Evolutionary conservation across 1,140 invertebrate genomes (phyloP).

Genomic region (Brachionus paranguensis): DNA sequence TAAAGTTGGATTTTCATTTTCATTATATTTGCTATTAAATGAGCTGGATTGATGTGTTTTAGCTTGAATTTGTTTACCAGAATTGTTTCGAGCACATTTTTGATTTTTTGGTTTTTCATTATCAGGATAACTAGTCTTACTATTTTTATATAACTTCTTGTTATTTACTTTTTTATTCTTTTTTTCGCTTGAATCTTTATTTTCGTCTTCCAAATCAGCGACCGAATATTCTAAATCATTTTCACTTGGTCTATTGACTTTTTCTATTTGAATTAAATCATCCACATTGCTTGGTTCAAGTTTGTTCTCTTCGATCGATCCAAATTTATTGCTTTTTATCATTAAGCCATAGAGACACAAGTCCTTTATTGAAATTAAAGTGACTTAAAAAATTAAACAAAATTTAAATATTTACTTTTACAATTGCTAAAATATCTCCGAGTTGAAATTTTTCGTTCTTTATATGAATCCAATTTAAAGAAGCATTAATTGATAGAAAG

Average conservation of each 20-base stretch:
- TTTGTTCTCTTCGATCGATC: neutral
- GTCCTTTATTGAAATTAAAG: neutral
- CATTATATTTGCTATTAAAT: neutral
- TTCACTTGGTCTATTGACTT: neutral
- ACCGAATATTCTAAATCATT: neutral
- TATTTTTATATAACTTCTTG: neutral
- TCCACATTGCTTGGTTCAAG: slow-evolving; percentile 11
- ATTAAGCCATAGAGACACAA: neutral
- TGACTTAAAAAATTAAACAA: neutral
- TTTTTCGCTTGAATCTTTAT: neutral
- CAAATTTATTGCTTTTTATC: neutral
- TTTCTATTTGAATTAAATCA: neutral
- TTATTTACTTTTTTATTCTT: neutral
- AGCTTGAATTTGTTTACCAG: neutral
- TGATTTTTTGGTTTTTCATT: neutral
- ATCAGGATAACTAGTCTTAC: neutral
- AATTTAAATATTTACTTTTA: neutral
- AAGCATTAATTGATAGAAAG: neutral
- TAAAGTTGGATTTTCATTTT: neutral
- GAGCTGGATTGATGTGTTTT: neutral
- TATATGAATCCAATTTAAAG: neutral
- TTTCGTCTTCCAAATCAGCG: neutral
- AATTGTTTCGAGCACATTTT: slow-evolving; percentile 3
- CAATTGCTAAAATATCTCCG: neutral
- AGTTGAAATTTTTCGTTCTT: neutral